Evolutionary conservation across 2,888 invertebrate genomes (phyloP).

Genomic region (Oasisia sp.): DNA sequence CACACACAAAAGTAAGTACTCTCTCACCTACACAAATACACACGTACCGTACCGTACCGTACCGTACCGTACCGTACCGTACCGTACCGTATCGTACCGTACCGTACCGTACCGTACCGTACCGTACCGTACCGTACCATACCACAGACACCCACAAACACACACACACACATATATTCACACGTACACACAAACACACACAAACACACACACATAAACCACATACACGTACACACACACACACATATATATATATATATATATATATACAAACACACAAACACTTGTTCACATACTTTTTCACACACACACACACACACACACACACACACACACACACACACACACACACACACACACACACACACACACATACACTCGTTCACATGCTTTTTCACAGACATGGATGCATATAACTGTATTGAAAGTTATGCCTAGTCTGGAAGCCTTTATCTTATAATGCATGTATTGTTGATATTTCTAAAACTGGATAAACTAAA

Average conservation of each 20-base stretch:
- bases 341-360: slow-evolving; percentile 24
- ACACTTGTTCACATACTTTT: background rate
- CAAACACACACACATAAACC: background rate
- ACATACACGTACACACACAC: background rate
- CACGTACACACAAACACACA: background rate
- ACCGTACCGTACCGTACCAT: no score
- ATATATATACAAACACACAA: background rate
- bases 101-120: no score
- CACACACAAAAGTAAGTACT: no score
- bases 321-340: background rate
- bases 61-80: no score
- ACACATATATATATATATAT: background rate
- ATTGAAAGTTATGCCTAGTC: slow-evolving; percentile 27
- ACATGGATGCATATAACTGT: slow-evolving; percentile 8
- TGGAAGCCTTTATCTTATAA: background rate
- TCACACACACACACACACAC: slow-evolving; percentile 7
- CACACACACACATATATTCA: background rate
- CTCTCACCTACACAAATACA: no score
- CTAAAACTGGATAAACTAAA: background rate
- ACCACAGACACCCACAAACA: no score
- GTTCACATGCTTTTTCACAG: background rate
- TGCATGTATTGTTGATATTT: background rate
- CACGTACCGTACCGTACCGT: no score
- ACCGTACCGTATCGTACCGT: no score
- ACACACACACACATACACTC: slow-evolving; percentile 13